Evolutionary conservation across 2,888 invertebrate genomes (phyloP).

Genomic region (Sarcophaga rosellei): DNA sequence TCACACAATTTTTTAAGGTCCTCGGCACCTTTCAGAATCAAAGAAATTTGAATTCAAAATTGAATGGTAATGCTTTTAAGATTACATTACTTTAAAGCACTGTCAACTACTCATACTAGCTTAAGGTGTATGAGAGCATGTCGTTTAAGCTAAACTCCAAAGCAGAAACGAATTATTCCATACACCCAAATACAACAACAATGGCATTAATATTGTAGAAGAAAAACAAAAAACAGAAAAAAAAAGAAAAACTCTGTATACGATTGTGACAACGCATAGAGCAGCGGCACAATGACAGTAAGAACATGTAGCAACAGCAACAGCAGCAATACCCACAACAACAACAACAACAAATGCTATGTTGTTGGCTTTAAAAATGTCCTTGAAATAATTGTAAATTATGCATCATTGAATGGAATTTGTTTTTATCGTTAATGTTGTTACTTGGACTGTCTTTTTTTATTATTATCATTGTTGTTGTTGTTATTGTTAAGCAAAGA

Average conservation of each 20-base stretch:
- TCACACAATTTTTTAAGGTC: too few relatives aligned
- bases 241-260: background rate
- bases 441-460: slow-evolving; percentile 12
- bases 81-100: background rate
- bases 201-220: background rate
- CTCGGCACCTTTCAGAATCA: too few relatives aligned
- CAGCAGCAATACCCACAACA: background rate
- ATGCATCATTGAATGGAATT: slow-evolving; percentile 72
- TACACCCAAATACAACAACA: background rate
- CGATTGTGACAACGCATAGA: slow-evolving; percentile 45
- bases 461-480: slow-evolving; percentile 18
- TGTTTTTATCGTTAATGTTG: slow-evolving; percentile 59
- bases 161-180: background rate
- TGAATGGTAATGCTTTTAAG: background rate
- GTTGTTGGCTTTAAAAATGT: slow-evolving; percentile 72
- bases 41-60: too few relatives aligned
- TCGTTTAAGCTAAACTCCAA: background rate
- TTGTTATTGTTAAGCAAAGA: background rate
- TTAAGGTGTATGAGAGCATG: background rate
- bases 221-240: background rate
- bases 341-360: background rate
- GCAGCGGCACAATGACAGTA: slow-evolving; percentile 54
- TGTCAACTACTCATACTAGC: background rate
- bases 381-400: slow-evolving; percentile 80
- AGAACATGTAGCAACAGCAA: slow-evolving; percentile 28